Base-by-base conservation (phyloP, 1,140 invertebrate genomes). In the Asobara japonica region DNA sequence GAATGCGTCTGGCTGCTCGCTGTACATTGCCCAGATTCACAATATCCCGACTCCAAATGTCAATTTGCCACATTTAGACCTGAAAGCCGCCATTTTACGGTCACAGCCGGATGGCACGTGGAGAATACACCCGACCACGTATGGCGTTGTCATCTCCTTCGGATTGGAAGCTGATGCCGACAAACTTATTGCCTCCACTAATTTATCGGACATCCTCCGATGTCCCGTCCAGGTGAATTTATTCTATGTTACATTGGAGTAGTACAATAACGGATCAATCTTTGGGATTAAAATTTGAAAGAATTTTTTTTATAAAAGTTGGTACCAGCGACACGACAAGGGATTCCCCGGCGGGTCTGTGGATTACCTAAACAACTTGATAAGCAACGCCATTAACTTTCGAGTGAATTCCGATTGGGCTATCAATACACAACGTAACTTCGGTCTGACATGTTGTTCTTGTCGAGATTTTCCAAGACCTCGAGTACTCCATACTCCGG, bases 111-210 rank as follows among this genome's bases (percentile, higher is more conserved):
- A 72, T 0, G 83, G 77, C 0, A 71, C 74, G 0, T 87, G 86
- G 85, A 80, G 80, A 16, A 82, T 88, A 2, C 82, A 82, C 4
- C 83, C 86, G 61, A 89, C 87, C 10, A 79, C 81, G 0, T 87
- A 87, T 71, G 87, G 86, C 0, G 62, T 88, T 0, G 86, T 88
- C 20, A 85, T 82, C 0, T 81, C 84, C 0, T 88, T 88, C 31
- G 72, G 75, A 0, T 72, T 77, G 4, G 87, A 88, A 77, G 60
- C 71, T 3, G 87, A 88, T 16, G 85, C 86, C 0, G 85, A 86
- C 3, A 85, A 85, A 51, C 60, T 86, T 0, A 68, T 88, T 0
- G 83, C 86, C 29, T 79, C 76, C 2, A 79, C 75, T 0, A 80
- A 87, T 71, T 72, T 88, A 8, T 82, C 82, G 0, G 79, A 79